phyloP scores from a whole-genome alignment of 2,113 vertebrate species.

The Ptilorrhoa leucosticta region DNA sequence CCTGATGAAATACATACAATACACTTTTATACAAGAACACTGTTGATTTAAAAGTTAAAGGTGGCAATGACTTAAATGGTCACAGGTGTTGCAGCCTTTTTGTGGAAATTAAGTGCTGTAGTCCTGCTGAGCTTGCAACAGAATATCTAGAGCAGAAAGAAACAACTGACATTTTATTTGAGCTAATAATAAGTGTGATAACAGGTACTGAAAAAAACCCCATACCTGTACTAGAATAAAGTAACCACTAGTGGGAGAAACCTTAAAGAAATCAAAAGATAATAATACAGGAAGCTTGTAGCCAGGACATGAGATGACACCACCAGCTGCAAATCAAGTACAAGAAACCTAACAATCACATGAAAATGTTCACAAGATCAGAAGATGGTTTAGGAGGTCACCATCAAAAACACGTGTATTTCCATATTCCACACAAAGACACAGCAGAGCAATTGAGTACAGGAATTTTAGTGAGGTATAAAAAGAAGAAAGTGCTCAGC shows the following conservation, averaged over 20 bases:
- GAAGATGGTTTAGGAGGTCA: neutral
- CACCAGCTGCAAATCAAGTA: neutral
- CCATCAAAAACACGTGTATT: neutral
- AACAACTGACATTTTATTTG: neutral
- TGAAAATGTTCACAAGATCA: neutral
- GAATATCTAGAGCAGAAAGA: neutral
- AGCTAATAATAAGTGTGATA: neutral
- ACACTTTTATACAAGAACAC: neutral
- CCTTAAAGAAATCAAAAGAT: neutral
- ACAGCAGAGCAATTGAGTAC: fast-evolving
- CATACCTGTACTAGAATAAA: neutral
- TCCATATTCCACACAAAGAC: neutral
- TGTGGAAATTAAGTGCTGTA: neutral
- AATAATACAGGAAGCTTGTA: neutral
- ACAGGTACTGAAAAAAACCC: neutral
- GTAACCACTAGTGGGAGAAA: neutral
- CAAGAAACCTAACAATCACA: neutral
- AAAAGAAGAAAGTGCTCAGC: neutral
- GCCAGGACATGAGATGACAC: neutral
- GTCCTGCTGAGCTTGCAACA: neutral
- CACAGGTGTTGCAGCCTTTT: neutral
- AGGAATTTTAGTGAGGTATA: neutral
- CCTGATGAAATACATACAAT: neutral
- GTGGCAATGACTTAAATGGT: neutral
- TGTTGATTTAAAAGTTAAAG: neutral